Base-by-base conservation (phyloP, 1,140 invertebrate species). In the Gryon sp. region DNA sequence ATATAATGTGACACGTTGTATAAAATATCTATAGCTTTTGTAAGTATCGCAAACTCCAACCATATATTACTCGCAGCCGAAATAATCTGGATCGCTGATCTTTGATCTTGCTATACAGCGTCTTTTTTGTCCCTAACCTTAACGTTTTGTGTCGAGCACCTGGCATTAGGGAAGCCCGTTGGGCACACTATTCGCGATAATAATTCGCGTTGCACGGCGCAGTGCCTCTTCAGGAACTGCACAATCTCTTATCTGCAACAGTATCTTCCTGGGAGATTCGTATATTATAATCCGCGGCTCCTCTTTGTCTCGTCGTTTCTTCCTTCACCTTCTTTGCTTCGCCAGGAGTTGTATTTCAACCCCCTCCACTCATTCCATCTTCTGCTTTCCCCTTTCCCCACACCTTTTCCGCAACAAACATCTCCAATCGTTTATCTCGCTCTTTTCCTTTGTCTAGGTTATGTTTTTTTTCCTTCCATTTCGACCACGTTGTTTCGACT, bases 251-350 rank as follows among this genome's bases (percentile, higher is more conserved):
- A 83, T 84, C 82, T 82, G 73, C 60, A 50, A 72, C 81, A 59
- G 80, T 82, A 83, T 84, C 82, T 84, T 82, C 74, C 83, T 78
- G 75, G 77, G 77, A 80, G 78, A 80, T 80, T 80, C 75, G 79
- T 80, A 79, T 74, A 82, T 81, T 84, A 77, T 83, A 76, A 78
- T 78, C 76, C 50, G 76, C 69, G 70, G 59, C 76, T 70, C 70
- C 76, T 65, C 70, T 73, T 76, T 74, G 69, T 80, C 78, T 79
- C 55, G n/a, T n/a, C n/a, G 62, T 72, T 78, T 76, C 75, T 43
- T 81, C 63, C 73, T 70, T 74, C 59, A 19, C 66, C 11, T 80
- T 63, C 46, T 79, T 73, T 28, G 65, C 59, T 52, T 46, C 53
- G 45, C 55, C 66, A 62, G 72, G 76, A 73, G 68, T 76, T 76